phyloP scores from a whole-genome alignment of 2,888 invertebrate species.

The Apotomis capreana region DNA sequence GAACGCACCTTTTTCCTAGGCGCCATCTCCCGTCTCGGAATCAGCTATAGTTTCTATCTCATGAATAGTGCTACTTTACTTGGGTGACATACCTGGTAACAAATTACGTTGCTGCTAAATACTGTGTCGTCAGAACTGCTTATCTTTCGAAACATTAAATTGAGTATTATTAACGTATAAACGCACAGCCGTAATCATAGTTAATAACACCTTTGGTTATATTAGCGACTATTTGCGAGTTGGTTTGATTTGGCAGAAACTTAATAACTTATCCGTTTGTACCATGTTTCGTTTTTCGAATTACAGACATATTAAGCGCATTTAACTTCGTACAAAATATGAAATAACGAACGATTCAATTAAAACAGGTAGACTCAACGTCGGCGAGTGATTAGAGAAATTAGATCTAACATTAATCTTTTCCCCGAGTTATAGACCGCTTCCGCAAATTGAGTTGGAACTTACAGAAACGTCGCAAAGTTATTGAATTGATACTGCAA shows the following conservation, averaged over 20 bases:
- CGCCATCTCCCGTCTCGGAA: constrained; percentile 57
- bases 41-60: constrained; percentile 65
- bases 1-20: constrained; percentile 70
- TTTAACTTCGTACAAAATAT: neutral
- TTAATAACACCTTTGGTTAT: neutral
- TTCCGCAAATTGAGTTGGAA: constrained; percentile 27
- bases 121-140: constrained; percentile 10
- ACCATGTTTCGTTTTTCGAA: too few relatives aligned
- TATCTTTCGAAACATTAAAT: constrained; percentile 14
- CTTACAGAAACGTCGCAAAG: neutral
- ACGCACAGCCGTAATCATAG: neutral
- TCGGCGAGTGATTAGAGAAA: constrained; percentile 6
- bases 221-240: neutral
- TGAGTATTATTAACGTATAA: constrained; percentile 1
- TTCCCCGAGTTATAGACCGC: constrained; percentile 45
- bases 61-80: constrained; percentile 65
- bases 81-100: constrained; percentile 46
- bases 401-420: constrained; percentile 46
- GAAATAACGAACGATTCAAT: neutral
- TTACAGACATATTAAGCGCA: too few relatives aligned
- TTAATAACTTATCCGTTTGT: neutral
- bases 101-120: constrained; percentile 34
- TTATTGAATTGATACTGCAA: neutral
- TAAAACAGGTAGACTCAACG: neutral
- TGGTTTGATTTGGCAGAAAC: neutral